phyloP scores from a whole-genome alignment of 2,888 invertebrate species.

The Leptothorax acervorum region DNA sequence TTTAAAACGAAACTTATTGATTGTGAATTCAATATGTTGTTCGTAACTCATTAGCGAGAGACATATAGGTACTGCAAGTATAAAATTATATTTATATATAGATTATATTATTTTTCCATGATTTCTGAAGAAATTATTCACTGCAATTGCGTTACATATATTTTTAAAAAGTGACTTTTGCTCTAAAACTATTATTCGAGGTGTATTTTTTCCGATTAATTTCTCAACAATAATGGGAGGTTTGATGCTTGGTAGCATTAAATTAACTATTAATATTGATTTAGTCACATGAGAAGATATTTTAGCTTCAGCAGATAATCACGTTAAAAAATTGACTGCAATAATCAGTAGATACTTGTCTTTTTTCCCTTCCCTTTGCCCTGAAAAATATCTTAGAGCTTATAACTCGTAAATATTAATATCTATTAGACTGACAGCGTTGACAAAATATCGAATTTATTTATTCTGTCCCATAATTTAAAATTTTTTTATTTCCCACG shows the following conservation, averaged over 20 bases:
- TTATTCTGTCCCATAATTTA: not conserved
- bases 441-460: not conserved
- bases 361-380: not conserved
- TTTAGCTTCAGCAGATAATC: not conserved
- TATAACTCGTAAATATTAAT: slow-evolving; percentile 4
- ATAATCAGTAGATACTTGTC: not conserved
- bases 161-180: not conserved
- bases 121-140: not conserved
- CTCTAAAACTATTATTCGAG: not conserved
- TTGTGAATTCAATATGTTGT: not conserved
- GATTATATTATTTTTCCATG: not conserved
- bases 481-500: not conserved
- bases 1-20: not conserved
- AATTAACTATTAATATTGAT: not conserved
- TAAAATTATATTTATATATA: not conserved
- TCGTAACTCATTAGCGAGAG: not conserved
- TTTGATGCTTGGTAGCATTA: not conserved
- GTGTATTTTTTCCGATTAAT: not conserved
- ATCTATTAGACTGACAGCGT: not conserved
- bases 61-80: not conserved
- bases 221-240: not conserved
- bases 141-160: not conserved
- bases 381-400: not conserved
- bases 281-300: not conserved
- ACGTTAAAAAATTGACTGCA: not conserved